Evolutionary conservation across 2,888 invertebrate genomes (phyloP).

Genomic region (Ommatoiulus sabulosus): DNA sequence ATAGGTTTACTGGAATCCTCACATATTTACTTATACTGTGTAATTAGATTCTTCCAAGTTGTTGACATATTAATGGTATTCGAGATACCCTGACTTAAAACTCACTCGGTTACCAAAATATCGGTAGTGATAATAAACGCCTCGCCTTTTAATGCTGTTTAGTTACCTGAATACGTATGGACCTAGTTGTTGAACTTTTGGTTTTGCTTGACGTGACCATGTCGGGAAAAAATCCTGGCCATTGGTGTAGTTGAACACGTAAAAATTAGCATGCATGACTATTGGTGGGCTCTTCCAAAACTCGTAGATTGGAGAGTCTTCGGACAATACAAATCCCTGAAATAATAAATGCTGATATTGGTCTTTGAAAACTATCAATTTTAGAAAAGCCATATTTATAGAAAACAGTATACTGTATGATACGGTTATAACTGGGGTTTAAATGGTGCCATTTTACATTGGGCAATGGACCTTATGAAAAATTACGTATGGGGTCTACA

Average conservation of each 20-base stretch:
- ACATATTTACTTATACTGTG: too few species aligned
- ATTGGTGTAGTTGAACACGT: constrained; percentile 52
- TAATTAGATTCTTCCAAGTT: too few species aligned
- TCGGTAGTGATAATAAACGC: background rate
- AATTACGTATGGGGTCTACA: too few species aligned
- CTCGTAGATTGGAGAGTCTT: background rate
- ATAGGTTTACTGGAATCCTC: too few species aligned
- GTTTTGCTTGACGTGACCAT: constrained; percentile 21
- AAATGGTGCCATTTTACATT: too few species aligned
- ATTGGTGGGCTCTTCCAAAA: background rate
- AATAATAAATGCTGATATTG: background rate
- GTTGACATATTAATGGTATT: too few species aligned
- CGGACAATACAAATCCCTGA: constrained; percentile 21
- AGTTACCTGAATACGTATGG: constrained; percentile 49
- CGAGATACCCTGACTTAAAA: background rate
- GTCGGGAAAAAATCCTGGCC: constrained; percentile 6
- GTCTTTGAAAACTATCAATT: background rate
- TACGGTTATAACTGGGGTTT: too few species aligned
- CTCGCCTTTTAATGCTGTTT: background rate
- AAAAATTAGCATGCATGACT: background rate
- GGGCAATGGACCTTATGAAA: too few species aligned
- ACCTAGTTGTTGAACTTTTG: constrained; percentile 46
- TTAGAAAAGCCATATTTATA: background rate
- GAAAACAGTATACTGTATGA: too few species aligned
- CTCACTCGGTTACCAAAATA: background rate